Evolutionary conservation across 1,140 invertebrate genomes (phyloP).

Genomic region (Aphelenchoides fujianensis): DNA sequence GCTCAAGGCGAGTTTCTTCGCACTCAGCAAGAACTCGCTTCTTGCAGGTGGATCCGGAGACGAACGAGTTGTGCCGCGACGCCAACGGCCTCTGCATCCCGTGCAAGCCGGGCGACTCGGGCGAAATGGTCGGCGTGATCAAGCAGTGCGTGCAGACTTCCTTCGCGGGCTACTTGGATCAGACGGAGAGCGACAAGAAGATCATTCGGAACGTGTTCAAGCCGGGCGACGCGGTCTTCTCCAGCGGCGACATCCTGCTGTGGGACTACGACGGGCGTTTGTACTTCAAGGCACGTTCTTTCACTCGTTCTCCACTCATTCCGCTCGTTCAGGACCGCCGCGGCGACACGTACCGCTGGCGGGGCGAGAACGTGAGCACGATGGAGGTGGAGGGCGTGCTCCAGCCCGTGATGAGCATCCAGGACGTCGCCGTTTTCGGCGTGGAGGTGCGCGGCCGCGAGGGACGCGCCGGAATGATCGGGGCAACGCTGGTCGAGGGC

Average conservation of each 20-base stretch:
- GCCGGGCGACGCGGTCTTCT: conserved; percentile 82
- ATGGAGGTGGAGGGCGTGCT: conserved; percentile 90
- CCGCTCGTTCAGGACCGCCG: no score
- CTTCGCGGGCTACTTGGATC: conserved; percentile 83
- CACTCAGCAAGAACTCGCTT: conserved; percentile 57
- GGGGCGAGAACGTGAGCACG: conserved; percentile 97
- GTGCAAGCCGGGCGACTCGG: conserved; percentile 79
- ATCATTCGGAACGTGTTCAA: conserved; percentile 81
- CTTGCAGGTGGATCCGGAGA: conserved; percentile 59
- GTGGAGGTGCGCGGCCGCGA: conserved; percentile 77
- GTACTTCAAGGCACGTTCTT: no score
- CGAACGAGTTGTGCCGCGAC: conserved; percentile 75
- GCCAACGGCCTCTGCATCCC: conserved; percentile 75
- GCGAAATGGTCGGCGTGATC: conserved; percentile 82
- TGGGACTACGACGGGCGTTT: conserved; percentile 88
- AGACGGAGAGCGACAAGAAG: conserved; percentile 86
- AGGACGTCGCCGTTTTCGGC: conserved; percentile 89
- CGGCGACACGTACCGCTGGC: conserved; percentile 60
- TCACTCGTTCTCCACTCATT: conserved; percentile 68
- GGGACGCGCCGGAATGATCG: conserved; percentile 91
- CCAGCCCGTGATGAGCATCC: conserved; percentile 79
- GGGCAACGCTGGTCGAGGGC: conserved; percentile 67
- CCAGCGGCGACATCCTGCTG: conserved; percentile 75
- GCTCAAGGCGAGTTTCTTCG: conserved; percentile 62
- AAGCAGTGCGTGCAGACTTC: conserved; percentile 67